Base-by-base conservation (phyloP, 37 sponge, comb jelly and placozoan genomes). In the Ianthella basta region DNA sequence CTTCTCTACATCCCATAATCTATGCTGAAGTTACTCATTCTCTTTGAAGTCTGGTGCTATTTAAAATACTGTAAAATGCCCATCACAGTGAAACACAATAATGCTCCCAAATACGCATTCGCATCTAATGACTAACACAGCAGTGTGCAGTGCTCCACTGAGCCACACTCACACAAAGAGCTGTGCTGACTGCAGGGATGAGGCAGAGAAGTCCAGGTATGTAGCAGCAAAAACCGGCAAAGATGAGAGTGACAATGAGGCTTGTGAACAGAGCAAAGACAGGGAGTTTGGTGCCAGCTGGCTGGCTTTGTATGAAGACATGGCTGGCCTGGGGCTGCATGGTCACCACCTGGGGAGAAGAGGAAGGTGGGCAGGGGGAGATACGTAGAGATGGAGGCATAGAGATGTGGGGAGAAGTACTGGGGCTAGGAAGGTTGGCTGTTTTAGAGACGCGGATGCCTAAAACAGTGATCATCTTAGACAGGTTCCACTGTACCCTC, bases 111-210 rank as follows among this genome's bases (percentile, higher is more conserved):
- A n/a, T n/a, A n/a, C n/a, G n/a, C n/a, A n/a, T n/a, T n/a, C n/a
- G n/a, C n/a, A n/a, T n/a, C n/a, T n/a, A n/a, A n/a, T n/a, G n/a
- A n/a, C n/a, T n/a, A n/a, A n/a, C n/a, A n/a, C n/a, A n/a, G n/a
- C n/a, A n/a, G n/a, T n/a, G n/a, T 78, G 97, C 97, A 56, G 95
- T 72, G 75, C 27, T 23, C 27, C 5, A 10, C 25, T 39, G n/a
- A 39, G 20, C 13, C 18, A 41, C 6, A 75, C 78, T 75, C 53
- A 75, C 78, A 75, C 41, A 39, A 41, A 75, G 8, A 13, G 38
- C 78, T 21, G 40, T 24, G n/a, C 32, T 50, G 24, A 75, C 38
- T 8, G 78, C 78, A 3, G 78, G 78, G 12, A 75, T 75, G 78
- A 75, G 78, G 53, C 78, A 75, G 53, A 75, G 21, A 44, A 75